phyloP scores from a whole-genome alignment of 92 coral and sea anemone species.

The Porites evermanni region DNA sequence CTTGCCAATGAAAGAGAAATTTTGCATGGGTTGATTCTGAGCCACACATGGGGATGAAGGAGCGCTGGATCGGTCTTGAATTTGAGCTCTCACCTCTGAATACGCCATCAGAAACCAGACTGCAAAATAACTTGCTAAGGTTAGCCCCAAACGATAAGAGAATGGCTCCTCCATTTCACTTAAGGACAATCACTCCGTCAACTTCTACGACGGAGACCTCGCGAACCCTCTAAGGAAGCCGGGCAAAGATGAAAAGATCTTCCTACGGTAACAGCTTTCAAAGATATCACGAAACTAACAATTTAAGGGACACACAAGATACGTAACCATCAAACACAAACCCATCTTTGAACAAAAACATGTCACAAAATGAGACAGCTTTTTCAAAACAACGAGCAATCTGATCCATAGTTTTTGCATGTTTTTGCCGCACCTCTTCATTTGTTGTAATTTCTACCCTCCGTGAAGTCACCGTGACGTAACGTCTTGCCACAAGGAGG shows the following conservation, averaged over 20 bases:
- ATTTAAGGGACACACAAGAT: neutral
- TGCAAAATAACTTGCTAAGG: neutral
- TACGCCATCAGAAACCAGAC: neutral
- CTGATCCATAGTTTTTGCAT: neutral
- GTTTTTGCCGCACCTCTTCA: neutral
- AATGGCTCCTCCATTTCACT: conserved; percentile 3
- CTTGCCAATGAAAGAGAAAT: conserved; percentile 7
- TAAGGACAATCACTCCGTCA: neutral
- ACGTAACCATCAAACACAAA: neutral
- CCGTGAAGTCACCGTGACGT: neutral
- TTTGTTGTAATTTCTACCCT: neutral
- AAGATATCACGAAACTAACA: too few relatives aligned
- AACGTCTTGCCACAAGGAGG: neutral
- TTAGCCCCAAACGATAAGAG: neutral
- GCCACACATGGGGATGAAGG: neutral
- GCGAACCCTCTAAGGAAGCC: too few relatives aligned
- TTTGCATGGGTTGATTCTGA: neutral
- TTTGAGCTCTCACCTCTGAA: neutral
- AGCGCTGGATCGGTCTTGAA: neutral
- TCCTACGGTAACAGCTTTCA: too few relatives aligned
- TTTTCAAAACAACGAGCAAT: conserved; percentile 29
- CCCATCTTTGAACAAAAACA: neutral
- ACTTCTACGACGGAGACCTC: too few relatives aligned
- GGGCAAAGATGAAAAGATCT: too few relatives aligned
- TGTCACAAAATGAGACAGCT: conserved; percentile 16